Evolutionary conservation across 2,888 invertebrate genomes (phyloP).

Genomic region (Pyrrhosoma nymphula): DNA sequence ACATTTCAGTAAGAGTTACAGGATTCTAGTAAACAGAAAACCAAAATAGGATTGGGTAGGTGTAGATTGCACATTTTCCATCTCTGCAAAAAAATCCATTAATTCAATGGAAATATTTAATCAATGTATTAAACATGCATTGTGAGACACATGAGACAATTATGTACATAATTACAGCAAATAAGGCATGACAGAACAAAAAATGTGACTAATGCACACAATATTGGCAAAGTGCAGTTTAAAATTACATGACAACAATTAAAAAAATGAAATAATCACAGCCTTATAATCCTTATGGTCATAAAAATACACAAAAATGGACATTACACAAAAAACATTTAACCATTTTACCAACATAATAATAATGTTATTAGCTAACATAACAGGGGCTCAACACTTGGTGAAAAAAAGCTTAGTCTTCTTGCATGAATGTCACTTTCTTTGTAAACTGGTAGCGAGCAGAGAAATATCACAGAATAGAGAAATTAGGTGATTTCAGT

Average conservation of each 20-base stretch:
- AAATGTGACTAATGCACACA: constrained; percentile 47
- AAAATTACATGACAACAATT: constrained; percentile 35
- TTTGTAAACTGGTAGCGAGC: constrained; percentile 53
- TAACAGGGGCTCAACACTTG: constrained; percentile 45
- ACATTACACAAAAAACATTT: constrained; percentile 24
- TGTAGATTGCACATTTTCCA: constrained; percentile 22
- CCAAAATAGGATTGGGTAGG: not conserved
- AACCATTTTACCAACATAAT: constrained; percentile 1
- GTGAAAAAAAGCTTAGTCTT: constrained; percentile 6
- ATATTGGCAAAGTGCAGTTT: constrained; percentile 36
- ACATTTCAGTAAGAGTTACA: constrained; percentile 24
- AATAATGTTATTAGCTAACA: not conserved
- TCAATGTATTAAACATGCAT: constrained; percentile 29
- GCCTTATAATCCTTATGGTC: constrained; percentile 63
- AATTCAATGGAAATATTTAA: constrained; percentile 49
- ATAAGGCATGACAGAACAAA: constrained; percentile 48
- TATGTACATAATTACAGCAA: constrained; percentile 63
- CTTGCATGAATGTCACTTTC: not conserved
- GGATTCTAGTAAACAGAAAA: not conserved
- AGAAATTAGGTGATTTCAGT: constrained; percentile 59
- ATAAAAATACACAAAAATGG: constrained; percentile 51
- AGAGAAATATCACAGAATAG: constrained; percentile 67
- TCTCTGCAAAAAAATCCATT: constrained; percentile 24
- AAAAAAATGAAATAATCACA: constrained; percentile 55
- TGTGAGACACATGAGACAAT: constrained; percentile 25